phyloP scores from a whole-genome alignment of 2,113 vertebrate species.

The Pipra filicauda region DNA sequence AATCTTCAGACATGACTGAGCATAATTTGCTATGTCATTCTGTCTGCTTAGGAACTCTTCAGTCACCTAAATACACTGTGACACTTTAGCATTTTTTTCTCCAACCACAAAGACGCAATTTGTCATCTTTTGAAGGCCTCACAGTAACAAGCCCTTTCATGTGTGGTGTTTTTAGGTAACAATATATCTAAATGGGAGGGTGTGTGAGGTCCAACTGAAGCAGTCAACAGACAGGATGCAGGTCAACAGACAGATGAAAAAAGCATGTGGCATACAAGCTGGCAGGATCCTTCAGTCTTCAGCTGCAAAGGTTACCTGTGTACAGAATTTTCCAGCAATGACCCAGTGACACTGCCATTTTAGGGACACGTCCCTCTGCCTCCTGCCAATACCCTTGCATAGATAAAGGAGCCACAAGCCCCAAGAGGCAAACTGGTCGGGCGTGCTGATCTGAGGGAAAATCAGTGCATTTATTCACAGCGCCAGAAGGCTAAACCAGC shows the following conservation, averaged over 20 bases:
- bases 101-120: neutral
- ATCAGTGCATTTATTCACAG: accelerated
- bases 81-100: neutral
- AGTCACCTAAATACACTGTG: neutral
- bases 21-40: neutral
- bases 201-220: accelerated
- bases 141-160: neutral
- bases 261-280: neutral
- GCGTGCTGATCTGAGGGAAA: neutral
- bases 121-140: neutral
- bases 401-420: accelerated
- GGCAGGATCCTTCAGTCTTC: neutral
- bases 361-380: neutral
- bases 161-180: accelerated
- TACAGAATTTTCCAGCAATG: neutral
- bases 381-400: neutral
- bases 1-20: neutral
- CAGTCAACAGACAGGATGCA: neutral
- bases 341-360: neutral
- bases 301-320: neutral
- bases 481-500: neutral
- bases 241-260: accelerated
- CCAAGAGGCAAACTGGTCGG: accelerated
- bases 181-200: neutral
- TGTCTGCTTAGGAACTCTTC: neutral